A percentile compares a stretch with the other conserved stretches of the same genome.
Evolutionary conservation across 2,797 vertebrate genomes (phyloP).

Genomic region (Acomys russatus): DNA sequence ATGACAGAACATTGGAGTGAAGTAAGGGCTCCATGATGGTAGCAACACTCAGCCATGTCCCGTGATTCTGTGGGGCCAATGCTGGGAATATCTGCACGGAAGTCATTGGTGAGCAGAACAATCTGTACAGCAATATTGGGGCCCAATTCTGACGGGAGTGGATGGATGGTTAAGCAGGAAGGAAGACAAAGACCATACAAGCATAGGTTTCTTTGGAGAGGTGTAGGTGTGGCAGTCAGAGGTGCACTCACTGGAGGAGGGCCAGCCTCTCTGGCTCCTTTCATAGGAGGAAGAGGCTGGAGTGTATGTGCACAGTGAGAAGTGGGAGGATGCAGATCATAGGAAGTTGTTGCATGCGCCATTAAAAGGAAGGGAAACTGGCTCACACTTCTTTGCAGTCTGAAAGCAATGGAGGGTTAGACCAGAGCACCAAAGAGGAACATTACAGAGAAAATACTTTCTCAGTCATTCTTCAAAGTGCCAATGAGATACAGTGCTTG

Average conservation of each 20-base stretch:
- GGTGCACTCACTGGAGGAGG: neutral
- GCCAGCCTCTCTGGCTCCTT: neutral
- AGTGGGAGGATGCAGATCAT: neutral
- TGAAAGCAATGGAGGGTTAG: neutral
- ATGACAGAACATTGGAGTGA: neutral
- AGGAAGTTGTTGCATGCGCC: neutral
- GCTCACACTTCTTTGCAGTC: neutral
- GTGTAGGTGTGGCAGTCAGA: neutral
- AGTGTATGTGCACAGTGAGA: neutral
- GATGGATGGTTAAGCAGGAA: neutral
- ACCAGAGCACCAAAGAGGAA: neutral
- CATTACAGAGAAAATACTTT: neutral
- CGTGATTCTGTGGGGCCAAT: neutral
- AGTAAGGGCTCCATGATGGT: neutral
- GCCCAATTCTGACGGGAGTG: neutral
- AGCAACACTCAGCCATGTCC: neutral
- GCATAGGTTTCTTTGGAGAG: neutral
- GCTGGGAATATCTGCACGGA: neutral
- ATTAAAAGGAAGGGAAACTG: neutral
- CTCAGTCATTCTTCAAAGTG: conserved; percentile 48
- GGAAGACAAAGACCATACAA: neutral
- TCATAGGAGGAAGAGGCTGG: neutral
- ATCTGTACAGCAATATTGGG: neutral
- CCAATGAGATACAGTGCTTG: neutral
- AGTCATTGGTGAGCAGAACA: neutral